Evolutionary conservation across 2,888 invertebrate species (phyloP).

Genomic region (Shargacucullia verbasci): DNA sequence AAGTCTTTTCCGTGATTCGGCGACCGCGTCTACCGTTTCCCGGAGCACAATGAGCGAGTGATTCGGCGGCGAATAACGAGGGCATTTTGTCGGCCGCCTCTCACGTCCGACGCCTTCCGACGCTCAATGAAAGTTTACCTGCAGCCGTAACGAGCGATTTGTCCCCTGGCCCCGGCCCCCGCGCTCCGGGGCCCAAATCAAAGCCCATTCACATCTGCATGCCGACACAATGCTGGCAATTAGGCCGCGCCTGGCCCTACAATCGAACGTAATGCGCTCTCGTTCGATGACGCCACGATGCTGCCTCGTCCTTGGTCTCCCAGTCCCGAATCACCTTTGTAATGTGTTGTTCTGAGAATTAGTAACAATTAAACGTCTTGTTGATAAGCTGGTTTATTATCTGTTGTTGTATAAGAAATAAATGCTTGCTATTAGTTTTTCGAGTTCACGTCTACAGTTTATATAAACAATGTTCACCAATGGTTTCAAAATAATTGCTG

Average conservation of each 20-base stretch:
- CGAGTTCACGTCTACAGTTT: slow-evolving; percentile 30
- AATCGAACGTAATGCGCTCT: slow-evolving; percentile 87
- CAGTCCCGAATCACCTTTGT: slow-evolving; percentile 32
- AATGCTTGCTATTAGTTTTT: slow-evolving; percentile 29
- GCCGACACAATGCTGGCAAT: slow-evolving; percentile 90
- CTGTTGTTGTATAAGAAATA: slow-evolving; percentile 29
- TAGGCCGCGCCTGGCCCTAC: slow-evolving; percentile 86
- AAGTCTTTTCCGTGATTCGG: slow-evolving; percentile 88
- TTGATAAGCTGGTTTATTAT: slow-evolving; percentile 22
- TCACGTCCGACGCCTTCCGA: slow-evolving; percentile 89
- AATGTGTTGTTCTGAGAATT: slow-evolving; percentile 34
- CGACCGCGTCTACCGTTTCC: slow-evolving; percentile 89
- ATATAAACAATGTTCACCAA: slow-evolving; percentile 47
- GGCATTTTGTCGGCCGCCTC: slow-evolving; percentile 89
- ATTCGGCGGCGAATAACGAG: slow-evolving; percentile 90
- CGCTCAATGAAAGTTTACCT: slow-evolving; percentile 90
- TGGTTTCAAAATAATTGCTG: slow-evolving; percentile 47
- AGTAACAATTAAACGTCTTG: slow-evolving; percentile 26
- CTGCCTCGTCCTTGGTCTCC: slow-evolving; percentile 58
- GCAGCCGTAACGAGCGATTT: slow-evolving; percentile 89
- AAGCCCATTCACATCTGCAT: slow-evolving; percentile 90
- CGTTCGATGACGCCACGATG: slow-evolving; percentile 79
- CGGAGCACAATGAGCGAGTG: slow-evolving; percentile 88
- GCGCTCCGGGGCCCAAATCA: slow-evolving; percentile 85
- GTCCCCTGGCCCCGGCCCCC: slow-evolving; percentile 86